Conservation (phyloP, 2,113 vertebrate species). For the Cyanistes caeruleus region DNA sequence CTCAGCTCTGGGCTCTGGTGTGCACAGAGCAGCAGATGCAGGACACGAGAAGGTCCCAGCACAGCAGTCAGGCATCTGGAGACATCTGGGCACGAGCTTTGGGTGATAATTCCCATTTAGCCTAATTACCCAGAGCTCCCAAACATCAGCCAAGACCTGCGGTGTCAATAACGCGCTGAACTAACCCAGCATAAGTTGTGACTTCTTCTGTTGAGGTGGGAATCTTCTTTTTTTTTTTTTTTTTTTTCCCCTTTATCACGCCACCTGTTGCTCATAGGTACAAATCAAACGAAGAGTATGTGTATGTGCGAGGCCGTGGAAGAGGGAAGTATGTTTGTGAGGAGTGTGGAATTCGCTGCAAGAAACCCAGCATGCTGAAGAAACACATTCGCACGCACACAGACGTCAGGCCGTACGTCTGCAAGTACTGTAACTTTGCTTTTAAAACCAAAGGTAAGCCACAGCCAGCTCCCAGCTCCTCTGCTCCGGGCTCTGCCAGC, state of each 20-base stretch:
- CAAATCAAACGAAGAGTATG: slow-evolving; percentile 98
- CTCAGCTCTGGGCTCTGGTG: neutral
- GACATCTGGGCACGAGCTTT: neutral
- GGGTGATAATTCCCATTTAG: neutral
- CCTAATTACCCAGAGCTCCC: neutral
- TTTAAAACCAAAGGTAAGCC: slow-evolving; percentile 99
- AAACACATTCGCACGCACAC: slow-evolving; percentile 99
- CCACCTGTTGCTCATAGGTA: slow-evolving; percentile 87
- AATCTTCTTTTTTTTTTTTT: slow-evolving; percentile 39
- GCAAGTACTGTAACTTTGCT: slow-evolving; percentile 99
- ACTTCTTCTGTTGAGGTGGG: slow-evolving; percentile 71
- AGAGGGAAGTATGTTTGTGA: slow-evolving; percentile 98
- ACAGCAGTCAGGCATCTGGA: neutral
- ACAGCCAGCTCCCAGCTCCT: slow-evolving; percentile 63
- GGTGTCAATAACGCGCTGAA: neutral
- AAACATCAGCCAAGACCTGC: neutral
- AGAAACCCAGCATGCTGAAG: slow-evolving; percentile 99
- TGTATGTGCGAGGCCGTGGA: slow-evolving; percentile 97
- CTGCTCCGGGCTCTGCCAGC: slow-evolving; percentile 9
- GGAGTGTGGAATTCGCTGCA: slow-evolving; percentile 99
- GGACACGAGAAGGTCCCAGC: neutral
- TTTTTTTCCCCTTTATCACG: slow-evolving; percentile 65
- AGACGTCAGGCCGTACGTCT: slow-evolving; percentile 96
- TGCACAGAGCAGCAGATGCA: neutral
- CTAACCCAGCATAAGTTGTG: slow-evolving; percentile 31